These are phyloP conservation scores for Nesoenas mayeri DNA, from an alignment of 2,113 vertebrate species.

Conservation along the genomic window DNA sequence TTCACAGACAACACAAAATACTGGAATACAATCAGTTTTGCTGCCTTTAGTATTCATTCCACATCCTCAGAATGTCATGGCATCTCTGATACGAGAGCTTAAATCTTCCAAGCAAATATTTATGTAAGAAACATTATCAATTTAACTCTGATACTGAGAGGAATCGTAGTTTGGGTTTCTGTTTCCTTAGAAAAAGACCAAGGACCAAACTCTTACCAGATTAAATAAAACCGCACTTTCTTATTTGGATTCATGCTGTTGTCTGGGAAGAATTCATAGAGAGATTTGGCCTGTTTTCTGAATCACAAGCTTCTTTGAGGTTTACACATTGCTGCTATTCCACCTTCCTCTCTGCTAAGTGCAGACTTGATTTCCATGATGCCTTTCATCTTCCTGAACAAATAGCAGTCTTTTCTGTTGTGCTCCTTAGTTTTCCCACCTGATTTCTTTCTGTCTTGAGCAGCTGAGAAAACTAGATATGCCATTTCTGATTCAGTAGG, in stretches of 20 bases:
- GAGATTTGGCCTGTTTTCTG: slow-evolving; percentile 19
- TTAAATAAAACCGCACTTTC: neutral
- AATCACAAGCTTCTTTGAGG: slow-evolving; percentile 28
- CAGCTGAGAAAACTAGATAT: slow-evolving; percentile 1
- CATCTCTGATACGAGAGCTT: neutral
- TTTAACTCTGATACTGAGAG: neutral
- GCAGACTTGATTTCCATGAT: slow-evolving; percentile 17
- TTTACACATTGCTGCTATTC: neutral
- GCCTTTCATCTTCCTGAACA: slow-evolving; percentile 51
- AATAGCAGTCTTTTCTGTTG: slow-evolving; percentile 37
- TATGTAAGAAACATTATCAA: neutral
- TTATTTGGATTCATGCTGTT: slow-evolving; percentile 16
- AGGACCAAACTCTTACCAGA: neutral
- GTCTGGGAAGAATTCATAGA: slow-evolving; percentile 33
- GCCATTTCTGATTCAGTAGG: slow-evolving; percentile 22
- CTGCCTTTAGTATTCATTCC: neutral
- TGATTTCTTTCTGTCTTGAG: slow-evolving; percentile 27
- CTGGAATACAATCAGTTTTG: neutral
- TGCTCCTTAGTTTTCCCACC: slow-evolving; percentile 36
- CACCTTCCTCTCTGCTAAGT: neutral
- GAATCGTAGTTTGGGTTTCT: neutral
- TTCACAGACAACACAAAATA: neutral
- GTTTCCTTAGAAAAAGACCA: slow-evolving; percentile 9
- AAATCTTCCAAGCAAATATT: slow-evolving; percentile 35
- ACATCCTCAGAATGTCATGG: neutral